phyloP scores from a whole-genome alignment of 2,888 invertebrate species.

The Pegoplata infirma region DNA sequence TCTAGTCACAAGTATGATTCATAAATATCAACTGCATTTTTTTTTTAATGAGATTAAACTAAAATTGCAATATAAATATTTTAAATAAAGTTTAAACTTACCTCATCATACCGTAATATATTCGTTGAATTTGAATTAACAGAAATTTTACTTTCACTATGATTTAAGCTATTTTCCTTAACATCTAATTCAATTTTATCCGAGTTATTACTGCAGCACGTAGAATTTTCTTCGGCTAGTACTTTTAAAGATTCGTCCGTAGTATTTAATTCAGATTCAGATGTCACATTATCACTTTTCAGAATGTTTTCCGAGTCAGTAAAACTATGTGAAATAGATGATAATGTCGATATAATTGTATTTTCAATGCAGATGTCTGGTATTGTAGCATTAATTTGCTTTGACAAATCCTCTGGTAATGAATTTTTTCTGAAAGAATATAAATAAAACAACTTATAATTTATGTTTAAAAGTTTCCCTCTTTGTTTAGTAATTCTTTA shows the following conservation, averaged over 20 bases:
- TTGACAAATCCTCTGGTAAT: conserved; percentile 21
- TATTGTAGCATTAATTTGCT: conserved; percentile 7
- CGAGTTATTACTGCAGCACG: neutral
- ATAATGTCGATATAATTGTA: neutral
- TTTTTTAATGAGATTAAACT: too few species aligned
- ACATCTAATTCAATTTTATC: conserved; percentile 18
- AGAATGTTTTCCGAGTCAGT: neutral
- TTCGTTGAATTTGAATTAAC: conserved; percentile 9
- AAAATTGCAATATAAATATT: too few species aligned
- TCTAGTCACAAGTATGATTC: too few species aligned
- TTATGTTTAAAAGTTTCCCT: too few species aligned
- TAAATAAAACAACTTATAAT: too few species aligned
- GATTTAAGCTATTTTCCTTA: conserved; percentile 9
- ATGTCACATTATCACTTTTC: conserved; percentile 2
- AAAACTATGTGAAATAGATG: conserved; percentile 1
- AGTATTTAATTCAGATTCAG: neutral
- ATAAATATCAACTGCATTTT: too few species aligned
- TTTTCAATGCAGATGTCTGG: conserved; percentile 16
- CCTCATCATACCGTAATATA: conserved; percentile 29
- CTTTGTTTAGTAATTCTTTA: too few species aligned
- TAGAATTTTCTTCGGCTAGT: neutral
- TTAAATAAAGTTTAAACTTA: conserved; percentile 13
- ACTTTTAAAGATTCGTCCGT: conserved; percentile 8
- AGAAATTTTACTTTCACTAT: conserved; percentile 10
- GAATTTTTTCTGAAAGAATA: conserved; percentile 32